Percentiles rank a stretch among this genome's conserved stretches.
Conservation (phyloP, 2,113 vertebrate species). For the Halichoerus grypus region DNA sequence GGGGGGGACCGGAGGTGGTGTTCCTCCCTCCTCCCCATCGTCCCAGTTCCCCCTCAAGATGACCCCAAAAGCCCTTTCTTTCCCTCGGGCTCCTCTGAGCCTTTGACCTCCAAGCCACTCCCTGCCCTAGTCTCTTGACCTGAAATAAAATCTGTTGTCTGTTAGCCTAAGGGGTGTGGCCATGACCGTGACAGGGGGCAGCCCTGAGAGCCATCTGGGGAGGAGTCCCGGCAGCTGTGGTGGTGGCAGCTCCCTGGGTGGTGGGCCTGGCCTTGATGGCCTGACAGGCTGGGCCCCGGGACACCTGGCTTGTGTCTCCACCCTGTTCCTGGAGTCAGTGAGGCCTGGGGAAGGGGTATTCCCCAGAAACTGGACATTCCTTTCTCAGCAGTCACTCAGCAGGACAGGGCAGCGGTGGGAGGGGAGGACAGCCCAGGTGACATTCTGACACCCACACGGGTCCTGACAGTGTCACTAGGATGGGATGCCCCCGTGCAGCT, state of each 20-base stretch:
- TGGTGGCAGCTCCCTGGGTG: background rate
- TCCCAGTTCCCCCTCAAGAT: background rate
- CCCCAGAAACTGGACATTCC: background rate
- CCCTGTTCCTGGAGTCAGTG: background rate
- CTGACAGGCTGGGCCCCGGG: background rate
- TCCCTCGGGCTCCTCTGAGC: background rate
- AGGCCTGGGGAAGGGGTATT: background rate
- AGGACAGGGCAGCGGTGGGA: background rate
- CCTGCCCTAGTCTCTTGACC: background rate
- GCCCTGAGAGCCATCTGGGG: background rate
- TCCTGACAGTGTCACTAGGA: background rate
- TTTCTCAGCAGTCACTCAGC: background rate
- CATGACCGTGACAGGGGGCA: fast-evolving
- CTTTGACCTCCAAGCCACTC: background rate
- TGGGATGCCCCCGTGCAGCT: background rate
- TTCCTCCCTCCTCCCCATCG: background rate
- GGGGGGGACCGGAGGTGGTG: background rate
- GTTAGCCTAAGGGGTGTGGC: background rate
- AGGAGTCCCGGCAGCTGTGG: background rate
- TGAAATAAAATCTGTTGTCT: constrained; percentile 56
- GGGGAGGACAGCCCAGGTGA: background rate
- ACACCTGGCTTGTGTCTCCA: background rate
- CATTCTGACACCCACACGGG: background rate
- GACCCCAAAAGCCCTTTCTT: background rate
- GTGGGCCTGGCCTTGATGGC: background rate